Conservation (phyloP, 2,113 vertebrate species). For the Poeciliopsis turrubarensis region DNA sequence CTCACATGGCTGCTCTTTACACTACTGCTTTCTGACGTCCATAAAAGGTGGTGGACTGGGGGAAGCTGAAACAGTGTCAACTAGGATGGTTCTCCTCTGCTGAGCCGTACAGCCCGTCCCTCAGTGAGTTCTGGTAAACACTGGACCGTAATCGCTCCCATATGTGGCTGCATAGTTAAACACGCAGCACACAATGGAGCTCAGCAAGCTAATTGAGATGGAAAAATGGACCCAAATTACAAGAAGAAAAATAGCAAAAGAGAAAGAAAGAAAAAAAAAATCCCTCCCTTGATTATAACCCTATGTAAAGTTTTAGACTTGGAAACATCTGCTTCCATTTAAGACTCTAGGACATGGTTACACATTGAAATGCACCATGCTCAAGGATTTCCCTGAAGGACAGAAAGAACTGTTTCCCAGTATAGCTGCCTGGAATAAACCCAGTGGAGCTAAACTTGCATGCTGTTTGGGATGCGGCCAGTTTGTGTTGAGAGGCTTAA, state of each 20-base stretch:
- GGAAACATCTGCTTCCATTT: conserved; percentile 83
- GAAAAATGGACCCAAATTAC: conserved; percentile 75
- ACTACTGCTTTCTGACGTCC: conserved; percentile 12
- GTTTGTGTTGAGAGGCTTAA: conserved; percentile 44
- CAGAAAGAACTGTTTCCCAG: conserved; percentile 74
- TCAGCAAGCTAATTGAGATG: conserved; percentile 61
- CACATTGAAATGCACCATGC: conserved; percentile 69
- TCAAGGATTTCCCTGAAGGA: conserved; percentile 57
- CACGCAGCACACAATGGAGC: conserved; percentile 49
- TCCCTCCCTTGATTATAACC: conserved; percentile 75
- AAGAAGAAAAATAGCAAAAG: conserved; percentile 54
- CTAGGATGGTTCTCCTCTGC: conserved; percentile 48
- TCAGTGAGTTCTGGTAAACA: conserved; percentile 73
- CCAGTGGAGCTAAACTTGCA: conserved; percentile 45
- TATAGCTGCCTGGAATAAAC: conserved; percentile 65
- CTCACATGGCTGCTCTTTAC: not conserved
- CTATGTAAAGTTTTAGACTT: conserved; percentile 74
- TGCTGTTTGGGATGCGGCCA: conserved; percentile 50
- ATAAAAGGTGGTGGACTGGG: conserved; percentile 35
- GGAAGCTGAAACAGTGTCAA: conserved; percentile 28
- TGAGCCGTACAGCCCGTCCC: conserved; percentile 55
- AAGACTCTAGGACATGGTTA: conserved; percentile 77
- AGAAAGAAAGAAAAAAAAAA: conserved; percentile 11
- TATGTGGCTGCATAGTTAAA: conserved; percentile 75
- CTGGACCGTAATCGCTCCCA: conserved; percentile 78